Base-by-base conservation (phyloP, 2,888 invertebrate genomes). In the Acleris emargana region DNA sequence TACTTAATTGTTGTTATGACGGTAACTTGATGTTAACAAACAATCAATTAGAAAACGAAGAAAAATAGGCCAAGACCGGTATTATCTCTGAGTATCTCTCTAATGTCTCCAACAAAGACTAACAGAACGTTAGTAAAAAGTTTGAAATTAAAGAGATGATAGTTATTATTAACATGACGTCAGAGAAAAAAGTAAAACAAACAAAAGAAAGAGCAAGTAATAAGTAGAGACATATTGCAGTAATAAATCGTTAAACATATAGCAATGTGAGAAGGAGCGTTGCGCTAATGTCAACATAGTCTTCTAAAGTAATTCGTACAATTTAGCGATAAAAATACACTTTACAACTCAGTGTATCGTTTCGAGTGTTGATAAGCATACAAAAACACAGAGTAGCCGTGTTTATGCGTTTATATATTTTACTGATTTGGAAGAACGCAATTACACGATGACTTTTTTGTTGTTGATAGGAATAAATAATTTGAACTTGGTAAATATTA, bases 351-450 rank as follows among this genome's bases (percentile, higher is more conserved):
- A 67, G 64, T 13, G 38, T 69, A 69, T 47, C 58, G 54, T 28
- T 62, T 68, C 52, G 58, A 60, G 55, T 58, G 54, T 45, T 69
- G 77, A 76, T 76, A 76, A 71, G 63, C 5, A 58, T 58, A 51
- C 51, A 45, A 45, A 59, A 55, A 51, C 51, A 45, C 25, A 16
- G 22, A 45, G 45, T 57, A 22, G 45, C 20, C 42, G 32, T 45
- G 22, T 57, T 55, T 22, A 45, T 25, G 25, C 17, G 25, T n/a
- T n/a, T n/a, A n/a, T n/a, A n/a, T n/a, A n/a, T n/a, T n/a, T n/a
- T n/a, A 25, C 45, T 7, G 45, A 57, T 25, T 57, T 45, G 43
- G 16, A 57, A 57, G 25, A 43, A 45, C 43, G 45, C 51, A 51
- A 17, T 17, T 22, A 22, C 1, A 13, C 13, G 1, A 3, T 38